A percentile compares a stretch with the other conserved stretches of the same genome.
Evolutionary conservation across 2,113 vertebrate species (phyloP).

Genomic region (Pteronura brasiliensis): DNA sequence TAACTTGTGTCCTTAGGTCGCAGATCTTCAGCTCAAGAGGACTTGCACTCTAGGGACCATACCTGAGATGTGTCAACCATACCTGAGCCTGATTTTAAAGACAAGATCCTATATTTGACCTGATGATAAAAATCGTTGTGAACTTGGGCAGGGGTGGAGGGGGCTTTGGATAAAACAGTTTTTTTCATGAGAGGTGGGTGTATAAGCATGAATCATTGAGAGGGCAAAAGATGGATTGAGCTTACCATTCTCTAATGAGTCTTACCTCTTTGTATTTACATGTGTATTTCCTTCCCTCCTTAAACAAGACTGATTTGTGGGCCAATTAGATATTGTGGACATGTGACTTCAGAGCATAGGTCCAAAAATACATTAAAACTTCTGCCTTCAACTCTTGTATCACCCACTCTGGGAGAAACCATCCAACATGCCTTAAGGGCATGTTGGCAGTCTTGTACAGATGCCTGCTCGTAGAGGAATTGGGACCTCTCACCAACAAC

Average conservation of each 20-base stretch:
- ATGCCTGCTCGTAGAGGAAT: not conserved
- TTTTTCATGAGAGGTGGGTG: not conserved
- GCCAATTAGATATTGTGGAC: not conserved
- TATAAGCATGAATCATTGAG: not conserved
- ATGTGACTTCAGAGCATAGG: not conserved
- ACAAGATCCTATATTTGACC: not conserved
- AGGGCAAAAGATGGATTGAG: not conserved
- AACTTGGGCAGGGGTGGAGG: fast-evolving
- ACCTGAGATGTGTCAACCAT: not conserved
- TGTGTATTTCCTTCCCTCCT: not conserved
- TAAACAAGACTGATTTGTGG: not conserved
- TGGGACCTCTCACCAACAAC: not conserved
- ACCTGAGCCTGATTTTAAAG: not conserved
- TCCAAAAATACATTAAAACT: not conserved
- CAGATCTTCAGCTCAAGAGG: not conserved
- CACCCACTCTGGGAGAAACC: not conserved
- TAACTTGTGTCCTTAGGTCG: not conserved
- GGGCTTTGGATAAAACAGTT: not conserved
- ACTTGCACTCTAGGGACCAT: not conserved
- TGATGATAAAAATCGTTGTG: not conserved
- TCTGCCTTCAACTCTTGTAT: not conserved
- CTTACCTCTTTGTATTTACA: not conserved
- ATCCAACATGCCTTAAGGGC: not conserved
- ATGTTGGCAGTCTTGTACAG: not conserved
- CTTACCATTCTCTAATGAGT: not conserved